Evolutionary conservation across 2,888 invertebrate species (phyloP), one percentile per base, ranked within the genome.

Genomic region (Cyrtodaria siliqua): DNA sequence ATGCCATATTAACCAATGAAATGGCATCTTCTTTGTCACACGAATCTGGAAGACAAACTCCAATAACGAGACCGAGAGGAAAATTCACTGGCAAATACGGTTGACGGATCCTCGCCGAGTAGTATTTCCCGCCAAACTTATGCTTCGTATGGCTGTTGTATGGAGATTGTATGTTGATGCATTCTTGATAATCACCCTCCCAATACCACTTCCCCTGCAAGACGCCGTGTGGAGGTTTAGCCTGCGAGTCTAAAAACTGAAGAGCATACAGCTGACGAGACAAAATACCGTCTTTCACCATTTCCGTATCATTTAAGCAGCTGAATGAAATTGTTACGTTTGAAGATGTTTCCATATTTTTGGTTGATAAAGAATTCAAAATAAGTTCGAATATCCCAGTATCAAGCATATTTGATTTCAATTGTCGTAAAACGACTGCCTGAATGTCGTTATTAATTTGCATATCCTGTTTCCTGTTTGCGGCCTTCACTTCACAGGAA

Each of bases 121-220:
- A 72, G 49, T 77, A 77, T 47, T 64, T 63, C 2, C 78, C 78
- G 3, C 47, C 47, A 29, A 78, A 63, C 8, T 29, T 33, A 12
- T 44, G 49, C 6, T 61, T 42, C 0, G 68, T 67, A 6, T 63
- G 33, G 4, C 38, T 20, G 26, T 71, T 77, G 0, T 26, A n/a
- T 2, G 33, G 20, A 12, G 47, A 27, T 20, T 40, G 24, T 14
- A 77, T 59, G 24, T 33, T 33, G 6, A 57, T 52, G 27, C 77
- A 77, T 44, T 77, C 63, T 1, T 67, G 50, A 44, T 77, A 77
- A 20, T 77, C 67, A 2, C 77, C 77, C 4, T 33, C 27, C 77
- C 77, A 77, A 6, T 26, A 14, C 14, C 42, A 26, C 8, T 67
- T 61, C 2, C 77, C 77, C 24, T 72, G 47, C 0, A 72, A 49